phyloP scores from a whole-genome alignment of 1,140 invertebrate genomes.

The Cotesia typhae region DNA sequence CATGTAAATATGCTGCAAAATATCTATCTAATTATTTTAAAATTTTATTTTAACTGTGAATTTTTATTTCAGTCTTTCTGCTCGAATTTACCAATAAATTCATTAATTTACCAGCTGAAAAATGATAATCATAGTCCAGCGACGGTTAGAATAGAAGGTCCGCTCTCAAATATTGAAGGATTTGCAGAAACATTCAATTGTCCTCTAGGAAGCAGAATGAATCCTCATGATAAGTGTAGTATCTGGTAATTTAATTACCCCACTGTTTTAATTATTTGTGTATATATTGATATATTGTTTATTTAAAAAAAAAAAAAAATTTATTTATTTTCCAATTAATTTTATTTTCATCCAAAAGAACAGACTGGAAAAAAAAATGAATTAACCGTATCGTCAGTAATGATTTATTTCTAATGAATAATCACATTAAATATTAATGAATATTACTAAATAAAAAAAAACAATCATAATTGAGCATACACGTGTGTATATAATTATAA shows the following conservation, averaged over 20 bases:
- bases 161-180: constrained; percentile 19
- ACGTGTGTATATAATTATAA: too few relatives aligned
- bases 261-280: too few relatives aligned
- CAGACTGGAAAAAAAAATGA: too few relatives aligned
- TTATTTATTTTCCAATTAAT: too few relatives aligned
- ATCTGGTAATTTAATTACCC: constrained; percentile 10
- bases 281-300: too few relatives aligned
- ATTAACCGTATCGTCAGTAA: neutral
- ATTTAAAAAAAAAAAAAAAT: too few relatives aligned
- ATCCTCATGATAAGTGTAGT: constrained; percentile 19
- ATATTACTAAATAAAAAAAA: too few relatives aligned
- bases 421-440: too few relatives aligned
- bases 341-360: too few relatives aligned
- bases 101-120: neutral
- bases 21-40: neutral
- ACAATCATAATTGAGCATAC: too few relatives aligned
- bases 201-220: constrained; percentile 12
- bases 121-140: constrained; percentile 5
- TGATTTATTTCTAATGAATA: neutral
- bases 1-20: neutral
- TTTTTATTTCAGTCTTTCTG: constrained; percentile 9
- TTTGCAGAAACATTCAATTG: constrained; percentile 19
- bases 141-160: constrained; percentile 17
- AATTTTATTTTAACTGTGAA: neutral
- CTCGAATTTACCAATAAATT: neutral